phyloP scores from a whole-genome alignment of 2,888 invertebrate genomes.

The Cerceris rybyensis region DNA sequence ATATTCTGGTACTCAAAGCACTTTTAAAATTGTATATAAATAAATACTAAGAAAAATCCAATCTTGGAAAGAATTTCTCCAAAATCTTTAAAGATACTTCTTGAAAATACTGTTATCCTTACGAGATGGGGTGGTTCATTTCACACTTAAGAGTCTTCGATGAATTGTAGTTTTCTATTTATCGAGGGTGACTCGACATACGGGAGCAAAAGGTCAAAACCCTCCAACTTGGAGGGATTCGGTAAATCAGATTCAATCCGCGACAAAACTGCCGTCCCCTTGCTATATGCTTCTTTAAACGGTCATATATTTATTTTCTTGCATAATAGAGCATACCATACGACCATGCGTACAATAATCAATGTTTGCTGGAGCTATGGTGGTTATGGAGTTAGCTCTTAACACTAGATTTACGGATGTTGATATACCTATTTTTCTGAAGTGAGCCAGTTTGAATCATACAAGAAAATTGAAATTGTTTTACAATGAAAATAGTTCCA shows the following conservation, averaged over 20 bases:
- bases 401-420: too few relatives aligned
- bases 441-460: too few relatives aligned
- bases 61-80: too few relatives aligned
- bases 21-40: too few relatives aligned
- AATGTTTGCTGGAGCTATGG: too few relatives aligned
- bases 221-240: conserved; percentile 55
- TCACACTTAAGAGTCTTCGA: conserved; percentile 37
- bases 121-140: background rate
- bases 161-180: conserved; percentile 37
- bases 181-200: conserved; percentile 41
- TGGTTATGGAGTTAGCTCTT: too few relatives aligned
- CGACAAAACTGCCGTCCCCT: background rate
- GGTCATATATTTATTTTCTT: background rate
- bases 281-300: background rate
- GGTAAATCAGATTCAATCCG: conserved; percentile 37
- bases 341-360: too few relatives aligned
- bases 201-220: conserved; percentile 42
- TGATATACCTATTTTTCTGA: too few relatives aligned
- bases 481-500: too few relatives aligned
- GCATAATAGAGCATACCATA: background rate
- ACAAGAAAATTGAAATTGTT: too few relatives aligned
- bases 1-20: too few relatives aligned
- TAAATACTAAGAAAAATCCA: background rate
- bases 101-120: background rate
- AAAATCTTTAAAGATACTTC: too few relatives aligned